Conservation (phyloP, 2,113 vertebrate genomes). For the Gymnorhina tibicen region DNA sequence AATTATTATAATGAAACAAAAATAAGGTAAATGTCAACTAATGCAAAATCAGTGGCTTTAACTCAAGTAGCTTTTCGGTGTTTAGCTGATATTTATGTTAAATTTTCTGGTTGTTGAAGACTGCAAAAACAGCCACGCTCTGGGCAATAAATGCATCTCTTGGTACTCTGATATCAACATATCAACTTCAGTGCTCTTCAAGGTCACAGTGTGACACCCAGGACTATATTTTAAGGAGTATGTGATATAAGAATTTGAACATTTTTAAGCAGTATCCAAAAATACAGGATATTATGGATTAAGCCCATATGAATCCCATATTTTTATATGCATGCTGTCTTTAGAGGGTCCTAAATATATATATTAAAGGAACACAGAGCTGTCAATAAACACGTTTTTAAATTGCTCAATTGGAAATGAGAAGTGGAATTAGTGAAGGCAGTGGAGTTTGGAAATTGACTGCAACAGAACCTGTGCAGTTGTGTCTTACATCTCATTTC, state of each 20-base stretch:
- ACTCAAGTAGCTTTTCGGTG: slow-evolving; percentile 15
- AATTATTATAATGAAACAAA: slow-evolving; percentile 79
- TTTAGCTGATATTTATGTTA: background rate
- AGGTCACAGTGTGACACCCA: background rate
- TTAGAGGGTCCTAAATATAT: background rate
- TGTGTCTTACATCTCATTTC: background rate
- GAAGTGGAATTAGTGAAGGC: background rate
- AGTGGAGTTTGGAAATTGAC: background rate
- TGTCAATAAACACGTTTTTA: background rate
- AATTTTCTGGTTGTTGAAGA: background rate
- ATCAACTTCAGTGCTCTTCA: background rate
- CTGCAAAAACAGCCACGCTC: background rate
- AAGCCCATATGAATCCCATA: background rate
- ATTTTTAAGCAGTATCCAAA: background rate
- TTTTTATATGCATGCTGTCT: background rate
- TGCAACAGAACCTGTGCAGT: background rate
- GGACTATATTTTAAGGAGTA: background rate
- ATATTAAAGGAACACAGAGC: background rate
- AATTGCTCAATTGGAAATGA: background rate
- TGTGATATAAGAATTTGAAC: background rate
- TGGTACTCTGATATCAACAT: background rate
- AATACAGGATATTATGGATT: background rate
- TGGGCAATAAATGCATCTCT: background rate
- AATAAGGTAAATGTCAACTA: slow-evolving; percentile 77
- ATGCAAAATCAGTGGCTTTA: slow-evolving; percentile 21